Evolutionary conservation across 2,797 vertebrate species (phyloP).

Genomic region (Chrysocyon brachyurus): DNA sequence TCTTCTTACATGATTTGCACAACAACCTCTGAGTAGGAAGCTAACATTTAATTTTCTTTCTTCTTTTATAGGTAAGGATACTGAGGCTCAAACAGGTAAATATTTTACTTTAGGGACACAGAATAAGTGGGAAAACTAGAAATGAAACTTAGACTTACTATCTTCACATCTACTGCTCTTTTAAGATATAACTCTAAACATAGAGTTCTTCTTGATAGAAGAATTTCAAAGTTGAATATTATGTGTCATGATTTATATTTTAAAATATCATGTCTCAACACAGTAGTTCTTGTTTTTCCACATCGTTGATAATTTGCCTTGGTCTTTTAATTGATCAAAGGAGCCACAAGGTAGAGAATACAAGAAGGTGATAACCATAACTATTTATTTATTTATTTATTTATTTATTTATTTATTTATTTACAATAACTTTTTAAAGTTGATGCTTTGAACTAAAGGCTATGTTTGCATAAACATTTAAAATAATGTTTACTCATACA

Average conservation of each 20-base stretch:
- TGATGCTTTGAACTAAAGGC: neutral
- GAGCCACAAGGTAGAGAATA: neutral
- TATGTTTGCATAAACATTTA: conserved; percentile 23
- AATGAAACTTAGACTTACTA: neutral
- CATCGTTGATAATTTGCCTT: neutral
- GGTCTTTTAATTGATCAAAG: neutral
- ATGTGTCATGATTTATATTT: neutral
- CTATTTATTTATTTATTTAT: conserved; percentile 6
- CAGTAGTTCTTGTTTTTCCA: neutral
- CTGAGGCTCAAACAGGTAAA: conserved; percentile 18
- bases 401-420: neutral
- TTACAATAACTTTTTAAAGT: neutral
- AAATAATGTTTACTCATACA: conserved; percentile 24
- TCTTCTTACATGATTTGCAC: neutral
- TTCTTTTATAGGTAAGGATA: conserved; percentile 23
- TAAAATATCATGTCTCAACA: neutral
- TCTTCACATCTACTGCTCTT: neutral
- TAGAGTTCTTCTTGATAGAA: conserved; percentile 1
- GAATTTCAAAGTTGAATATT: neutral
- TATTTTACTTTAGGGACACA: neutral
- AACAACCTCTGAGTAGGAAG: neutral
- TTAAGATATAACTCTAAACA: neutral
- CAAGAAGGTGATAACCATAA: neutral
- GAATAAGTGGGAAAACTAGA: conserved; percentile 15
- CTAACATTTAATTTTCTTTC: neutral